Evolutionary conservation across 2,113 vertebrate genomes (phyloP), one percentile per base, ranked within the genome.

Genomic region (Melanostigma gelatinosum): DNA sequence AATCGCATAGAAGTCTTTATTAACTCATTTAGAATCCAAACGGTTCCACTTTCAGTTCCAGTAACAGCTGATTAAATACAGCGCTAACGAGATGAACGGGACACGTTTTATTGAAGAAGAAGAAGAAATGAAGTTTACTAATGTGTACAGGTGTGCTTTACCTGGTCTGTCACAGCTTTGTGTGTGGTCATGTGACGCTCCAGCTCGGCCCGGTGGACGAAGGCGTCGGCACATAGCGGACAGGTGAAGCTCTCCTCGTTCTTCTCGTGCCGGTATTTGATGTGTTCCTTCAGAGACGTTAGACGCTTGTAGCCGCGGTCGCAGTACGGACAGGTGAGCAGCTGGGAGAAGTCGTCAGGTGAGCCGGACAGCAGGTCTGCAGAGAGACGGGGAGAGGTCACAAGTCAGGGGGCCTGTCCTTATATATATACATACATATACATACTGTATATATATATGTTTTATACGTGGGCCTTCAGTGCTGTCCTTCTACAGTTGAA

Each of bases 121-220:
- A 46, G 44, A 46, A 46, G 4, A 46, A 4, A 46, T 15, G 44
- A 16, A 13, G 44, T 46, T 46, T 9, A 15, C 44, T 42, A 6
- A 34, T 34, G 34, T 42, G 0, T 57, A 54, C 48, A 50, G 64
- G 40, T 62, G 50, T 44, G 20, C 34, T 87, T 94, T 94, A 98
- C 97, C 97, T 98, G 97, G 91, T 97, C 97, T 94, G 94, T 94
- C 91, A 95, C 93, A 63, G 97, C 96, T 93, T 96, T 97, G 96
- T 99, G 97, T 77, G 96, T 96, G 96, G 97, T 96, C 97, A 98
- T 97, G 96, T 98, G 97, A 89, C 97, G 95, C 94, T 99, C 97
- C 93, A 98, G 96, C 95, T 97, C 97, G 87, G 96, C 95, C 92
- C 96, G 97, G 94, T 97, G 97, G 88, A 95, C 92, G 82, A 99